These are phyloP conservation scores for Mobula birostris DNA, from an alignment of 2,113 vertebrate species.

Conservation along the genomic window DNA sequence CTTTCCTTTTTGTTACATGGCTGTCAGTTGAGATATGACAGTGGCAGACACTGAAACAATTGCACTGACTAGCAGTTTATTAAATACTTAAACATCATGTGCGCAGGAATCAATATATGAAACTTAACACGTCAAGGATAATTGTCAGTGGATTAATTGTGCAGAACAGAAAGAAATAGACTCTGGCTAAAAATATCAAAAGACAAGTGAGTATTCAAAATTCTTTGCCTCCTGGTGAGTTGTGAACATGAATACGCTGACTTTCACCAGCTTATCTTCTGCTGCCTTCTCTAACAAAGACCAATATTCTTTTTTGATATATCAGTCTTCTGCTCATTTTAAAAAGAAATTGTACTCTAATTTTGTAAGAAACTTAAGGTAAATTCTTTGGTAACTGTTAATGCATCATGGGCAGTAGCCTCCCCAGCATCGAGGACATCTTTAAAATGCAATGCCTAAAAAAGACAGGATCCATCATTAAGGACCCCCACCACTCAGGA, in stretches of 20 bases:
- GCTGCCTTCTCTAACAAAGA: background rate
- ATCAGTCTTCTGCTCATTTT: background rate
- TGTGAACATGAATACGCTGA: background rate
- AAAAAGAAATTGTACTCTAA: background rate
- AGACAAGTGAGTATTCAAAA: background rate
- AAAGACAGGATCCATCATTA: too few species aligned
- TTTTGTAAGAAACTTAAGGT: background rate
- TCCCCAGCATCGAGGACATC: too few species aligned
- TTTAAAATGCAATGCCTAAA: too few species aligned
- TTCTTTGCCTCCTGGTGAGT: background rate
- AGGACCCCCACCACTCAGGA: too few species aligned
- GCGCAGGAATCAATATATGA: background rate
- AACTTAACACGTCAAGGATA: background rate
- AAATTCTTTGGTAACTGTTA: background rate
- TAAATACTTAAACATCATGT: background rate
- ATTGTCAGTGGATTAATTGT: conserved; percentile 6
- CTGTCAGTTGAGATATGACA: background rate
- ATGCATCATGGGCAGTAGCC: too few species aligned
- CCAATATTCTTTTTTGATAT: background rate
- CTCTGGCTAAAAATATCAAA: background rate
- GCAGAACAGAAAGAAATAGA: background rate
- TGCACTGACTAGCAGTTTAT: background rate
- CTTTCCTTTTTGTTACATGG: background rate
- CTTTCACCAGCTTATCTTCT: background rate
- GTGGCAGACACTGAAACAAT: background rate